A percentile compares a stretch with the other conserved stretches of the same genome.
Evolutionary conservation across 2,888 invertebrate genomes (phyloP).

Genomic region (Erannis defoliaria): DNA sequence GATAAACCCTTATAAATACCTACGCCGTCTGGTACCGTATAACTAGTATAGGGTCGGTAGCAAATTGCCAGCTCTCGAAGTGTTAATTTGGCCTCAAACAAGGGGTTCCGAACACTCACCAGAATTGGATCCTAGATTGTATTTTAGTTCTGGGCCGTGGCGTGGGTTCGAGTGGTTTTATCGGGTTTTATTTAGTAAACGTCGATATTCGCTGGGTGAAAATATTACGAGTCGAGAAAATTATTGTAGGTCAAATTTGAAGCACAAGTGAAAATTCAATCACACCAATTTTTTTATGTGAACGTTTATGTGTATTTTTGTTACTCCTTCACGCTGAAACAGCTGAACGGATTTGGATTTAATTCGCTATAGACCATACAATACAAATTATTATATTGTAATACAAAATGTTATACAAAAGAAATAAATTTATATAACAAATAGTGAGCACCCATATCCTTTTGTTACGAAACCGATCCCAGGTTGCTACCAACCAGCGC

Average conservation of each 20-base stretch:
- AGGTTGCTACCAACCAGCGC: too few species aligned
- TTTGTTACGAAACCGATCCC: too few species aligned
- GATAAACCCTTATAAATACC: not conserved
- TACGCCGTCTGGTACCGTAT: slow-evolving; percentile 1
- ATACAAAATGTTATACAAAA: too few species aligned
- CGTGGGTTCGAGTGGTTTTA: slow-evolving; percentile 4
- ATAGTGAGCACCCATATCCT: too few species aligned
- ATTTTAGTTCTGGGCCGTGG: slow-evolving; percentile 4
- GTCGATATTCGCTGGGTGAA: slow-evolving; percentile 5
- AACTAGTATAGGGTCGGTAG: slow-evolving; percentile 13
- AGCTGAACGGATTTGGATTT: too few species aligned
- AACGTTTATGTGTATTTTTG: too few species aligned
- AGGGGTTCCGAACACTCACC: slow-evolving; percentile 18
- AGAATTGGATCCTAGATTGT: slow-evolving; percentile 23
- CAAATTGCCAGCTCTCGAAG: slow-evolving; percentile 21
- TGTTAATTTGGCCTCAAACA: slow-evolving; percentile 22
- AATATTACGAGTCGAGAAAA: not conserved
- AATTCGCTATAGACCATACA: too few species aligned
- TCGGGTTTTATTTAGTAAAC: slow-evolving; percentile 9
- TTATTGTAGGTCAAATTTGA: not conserved
- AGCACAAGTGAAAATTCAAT: too few species aligned
- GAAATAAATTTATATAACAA: too few species aligned
- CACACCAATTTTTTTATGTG: too few species aligned
- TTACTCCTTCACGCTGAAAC: too few species aligned
- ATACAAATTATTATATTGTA: too few species aligned